A percentile compares a stretch with the other conserved stretches of the same genome.
phyloP scores from a whole-genome alignment of 2,113 vertebrate genomes.

The Anser cygnoides region DNA sequence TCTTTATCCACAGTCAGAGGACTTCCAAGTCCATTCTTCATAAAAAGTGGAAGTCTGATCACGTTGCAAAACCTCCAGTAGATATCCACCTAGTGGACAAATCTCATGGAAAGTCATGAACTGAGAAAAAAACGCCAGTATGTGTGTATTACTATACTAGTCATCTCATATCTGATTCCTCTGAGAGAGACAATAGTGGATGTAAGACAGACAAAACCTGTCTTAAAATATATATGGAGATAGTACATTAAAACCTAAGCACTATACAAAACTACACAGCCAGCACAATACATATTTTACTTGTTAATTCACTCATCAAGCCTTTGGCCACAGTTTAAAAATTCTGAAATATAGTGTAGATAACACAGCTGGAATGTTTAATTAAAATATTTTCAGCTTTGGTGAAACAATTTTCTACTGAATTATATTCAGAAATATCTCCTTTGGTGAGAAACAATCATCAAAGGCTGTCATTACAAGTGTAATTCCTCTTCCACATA shows the following conservation, averaged over 20 bases:
- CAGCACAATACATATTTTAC: neutral
- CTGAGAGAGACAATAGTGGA: neutral
- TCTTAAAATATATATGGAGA: neutral
- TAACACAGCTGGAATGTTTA: conserved; percentile 11
- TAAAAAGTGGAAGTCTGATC: neutral
- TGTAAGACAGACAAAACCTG: neutral
- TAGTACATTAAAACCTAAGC: neutral
- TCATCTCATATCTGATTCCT: neutral
- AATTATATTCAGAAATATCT: conserved; percentile 1
- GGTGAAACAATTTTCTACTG: neutral
- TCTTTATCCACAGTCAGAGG: neutral
- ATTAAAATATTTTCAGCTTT: conserved; percentile 13
- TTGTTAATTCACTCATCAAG: conserved; percentile 17
- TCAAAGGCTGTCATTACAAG: neutral
- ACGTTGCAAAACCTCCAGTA: neutral
- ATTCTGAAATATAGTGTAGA: neutral
- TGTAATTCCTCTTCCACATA: neutral
- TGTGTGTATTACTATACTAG: neutral
- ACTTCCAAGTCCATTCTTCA: neutral
- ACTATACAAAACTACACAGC: neutral
- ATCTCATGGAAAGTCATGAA: neutral
- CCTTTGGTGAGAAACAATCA: neutral
- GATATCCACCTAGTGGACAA: neutral
- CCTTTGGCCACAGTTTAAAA: neutral
- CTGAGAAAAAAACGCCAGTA: neutral